A percentile compares a stretch with the other conserved stretches of the same genome.
Conservation (phyloP, 2,888 invertebrate genomes). For the Caprella mutica region DNA sequence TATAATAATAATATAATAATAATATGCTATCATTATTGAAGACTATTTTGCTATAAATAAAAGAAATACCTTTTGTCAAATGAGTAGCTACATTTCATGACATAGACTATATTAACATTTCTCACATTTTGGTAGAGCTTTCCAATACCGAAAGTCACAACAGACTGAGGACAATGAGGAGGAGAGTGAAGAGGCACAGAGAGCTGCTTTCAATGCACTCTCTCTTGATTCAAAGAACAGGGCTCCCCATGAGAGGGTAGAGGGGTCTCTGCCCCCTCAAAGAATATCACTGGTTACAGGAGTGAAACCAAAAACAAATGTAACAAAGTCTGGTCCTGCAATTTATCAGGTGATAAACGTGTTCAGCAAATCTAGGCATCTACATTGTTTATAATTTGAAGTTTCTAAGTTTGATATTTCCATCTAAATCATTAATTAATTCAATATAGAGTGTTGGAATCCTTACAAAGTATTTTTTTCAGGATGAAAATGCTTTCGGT, state of each 20-base stretch:
- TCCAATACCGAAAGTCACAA: too few species aligned
- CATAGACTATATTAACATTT: too few species aligned
- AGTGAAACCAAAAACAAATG: slow-evolving; percentile 1
- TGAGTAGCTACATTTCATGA: too few species aligned
- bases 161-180: slow-evolving; percentile 44
- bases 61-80: too few species aligned
- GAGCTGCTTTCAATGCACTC: slow-evolving; percentile 38
- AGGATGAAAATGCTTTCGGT: slow-evolving; percentile 2
- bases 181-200: slow-evolving; percentile 37
- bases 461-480: neutral
- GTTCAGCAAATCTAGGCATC: too few species aligned
- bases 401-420: neutral
- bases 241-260: slow-evolving; percentile 44
- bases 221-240: slow-evolving; percentile 40
- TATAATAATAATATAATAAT: too few species aligned
- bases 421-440: neutral
- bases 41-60: too few species aligned
- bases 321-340: slow-evolving; percentile 9
- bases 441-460: neutral
- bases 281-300: too few species aligned
- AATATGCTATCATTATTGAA: too few species aligned
- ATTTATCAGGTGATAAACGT: slow-evolving; percentile 16
- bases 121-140: too few species aligned
- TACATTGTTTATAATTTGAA: too few species aligned
- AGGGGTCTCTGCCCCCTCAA: slow-evolving; percentile 14